Conservation (phyloP, 1,140 invertebrate genomes). For the Camponotus pennsylvanicus region DNA sequence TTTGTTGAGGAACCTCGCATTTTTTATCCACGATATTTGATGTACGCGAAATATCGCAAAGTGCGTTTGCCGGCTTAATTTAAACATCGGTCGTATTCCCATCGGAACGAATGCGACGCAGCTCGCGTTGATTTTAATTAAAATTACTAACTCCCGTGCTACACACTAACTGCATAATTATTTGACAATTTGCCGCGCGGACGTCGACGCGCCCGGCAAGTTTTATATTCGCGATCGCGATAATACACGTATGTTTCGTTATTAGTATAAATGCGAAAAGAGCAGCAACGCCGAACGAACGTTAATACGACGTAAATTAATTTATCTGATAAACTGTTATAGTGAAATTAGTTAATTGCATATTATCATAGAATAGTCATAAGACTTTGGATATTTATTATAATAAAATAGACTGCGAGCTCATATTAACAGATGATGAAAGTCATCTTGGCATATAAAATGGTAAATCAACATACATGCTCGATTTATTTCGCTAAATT, state of each 20-base stretch:
- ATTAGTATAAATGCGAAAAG: conserved; percentile 30
- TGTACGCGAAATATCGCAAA: conserved; percentile 16
- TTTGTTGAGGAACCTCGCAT: conserved; percentile 7
- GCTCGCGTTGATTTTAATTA: conserved; percentile 58
- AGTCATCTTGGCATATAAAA: background rate
- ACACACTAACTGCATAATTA: conserved; percentile 59
- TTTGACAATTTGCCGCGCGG: conserved; percentile 51
- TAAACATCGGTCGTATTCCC: conserved; percentile 36
- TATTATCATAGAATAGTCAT: background rate
- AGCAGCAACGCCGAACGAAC: background rate
- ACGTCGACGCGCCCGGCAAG: conserved; percentile 19
- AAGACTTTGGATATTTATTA: background rate
- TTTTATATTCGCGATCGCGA: conserved; percentile 47
- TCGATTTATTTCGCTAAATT: background rate
- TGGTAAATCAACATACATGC: background rate
- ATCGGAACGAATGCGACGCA: conserved; percentile 42
- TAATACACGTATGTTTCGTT: background rate
- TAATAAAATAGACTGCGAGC: conserved; percentile 41
- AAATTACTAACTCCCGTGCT: conserved; percentile 50
- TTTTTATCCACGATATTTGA: conserved; percentile 38
- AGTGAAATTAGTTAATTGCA: background rate
- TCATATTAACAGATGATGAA: conserved; percentile 43
- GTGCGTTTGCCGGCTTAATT: conserved; percentile 55
- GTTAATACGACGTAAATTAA: conserved; percentile 28
- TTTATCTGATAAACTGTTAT: background rate